Evolutionary conservation across 2,113 vertebrate genomes (phyloP).

Genomic region (Tetrao urogallus): DNA sequence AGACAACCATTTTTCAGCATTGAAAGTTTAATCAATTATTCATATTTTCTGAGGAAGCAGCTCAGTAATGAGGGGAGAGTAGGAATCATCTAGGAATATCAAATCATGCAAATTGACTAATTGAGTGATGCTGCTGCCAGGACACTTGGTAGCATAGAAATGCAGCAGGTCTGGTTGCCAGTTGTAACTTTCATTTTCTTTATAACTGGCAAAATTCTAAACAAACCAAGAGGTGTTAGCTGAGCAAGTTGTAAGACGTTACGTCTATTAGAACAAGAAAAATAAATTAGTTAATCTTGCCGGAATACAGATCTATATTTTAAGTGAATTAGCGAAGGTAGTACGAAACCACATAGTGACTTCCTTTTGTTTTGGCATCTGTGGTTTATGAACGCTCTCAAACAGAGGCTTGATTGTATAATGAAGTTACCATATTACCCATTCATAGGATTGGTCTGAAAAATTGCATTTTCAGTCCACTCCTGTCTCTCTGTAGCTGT

Average conservation of each 20-base stretch:
- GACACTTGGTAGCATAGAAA: neutral
- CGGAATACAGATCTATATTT: neutral
- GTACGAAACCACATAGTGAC: neutral
- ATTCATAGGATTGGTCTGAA: neutral
- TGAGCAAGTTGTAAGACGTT: conserved; percentile 21
- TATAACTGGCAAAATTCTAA: neutral
- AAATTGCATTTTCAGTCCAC: neutral
- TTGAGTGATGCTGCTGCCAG: neutral
- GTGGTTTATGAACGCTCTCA: neutral
- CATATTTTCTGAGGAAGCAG: conserved; percentile 3
- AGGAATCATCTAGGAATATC: neutral
- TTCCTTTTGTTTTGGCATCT: neutral
- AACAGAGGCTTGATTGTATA: conserved; percentile 3
- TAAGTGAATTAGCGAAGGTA: neutral
- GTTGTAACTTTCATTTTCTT: neutral
- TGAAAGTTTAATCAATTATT: conserved; percentile 30
- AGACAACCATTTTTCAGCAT: neutral
- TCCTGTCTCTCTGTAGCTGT: neutral
- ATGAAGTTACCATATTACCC: neutral
- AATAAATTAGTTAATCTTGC: neutral
- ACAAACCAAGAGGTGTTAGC: neutral
- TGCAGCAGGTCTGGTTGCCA: neutral
- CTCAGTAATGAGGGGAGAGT: neutral
- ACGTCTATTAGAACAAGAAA: neutral
- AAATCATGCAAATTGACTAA: neutral